Conservation (phyloP, 2,888 invertebrate genomes). For the Bimastos eiseni region DNA sequence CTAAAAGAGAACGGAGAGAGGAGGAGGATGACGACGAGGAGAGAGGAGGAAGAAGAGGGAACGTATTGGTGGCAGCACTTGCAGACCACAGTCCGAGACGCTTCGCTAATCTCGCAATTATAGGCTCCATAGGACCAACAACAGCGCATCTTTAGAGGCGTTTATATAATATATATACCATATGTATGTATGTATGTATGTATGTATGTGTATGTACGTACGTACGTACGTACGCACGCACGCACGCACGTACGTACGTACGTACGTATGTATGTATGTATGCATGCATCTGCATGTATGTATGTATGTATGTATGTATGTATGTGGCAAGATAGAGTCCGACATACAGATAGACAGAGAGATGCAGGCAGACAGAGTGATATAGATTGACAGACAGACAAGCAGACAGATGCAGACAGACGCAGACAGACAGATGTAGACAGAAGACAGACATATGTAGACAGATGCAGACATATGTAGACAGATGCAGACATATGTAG, state of each 20-base stretch:
- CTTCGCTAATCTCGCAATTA: not conserved
- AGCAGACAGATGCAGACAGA: not conserved
- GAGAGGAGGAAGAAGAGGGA: not conserved
- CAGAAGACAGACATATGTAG: too few species aligned
- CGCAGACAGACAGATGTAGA: too few species aligned
- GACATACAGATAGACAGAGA: not conserved
- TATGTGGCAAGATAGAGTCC: too few species aligned
- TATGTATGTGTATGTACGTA: too few species aligned
- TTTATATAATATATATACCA: too few species aligned
- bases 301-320: too few species aligned
- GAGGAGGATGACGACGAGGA: not conserved
- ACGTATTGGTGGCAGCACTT: not conserved
- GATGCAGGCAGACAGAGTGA: not conserved
- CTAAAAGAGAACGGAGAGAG: not conserved
- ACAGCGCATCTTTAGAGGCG: not conserved
- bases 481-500: not conserved
- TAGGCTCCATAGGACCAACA: not conserved
- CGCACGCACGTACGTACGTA: too few species aligned
- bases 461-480: not conserved
- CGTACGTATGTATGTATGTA: too few species aligned
- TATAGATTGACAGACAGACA: not conserved
- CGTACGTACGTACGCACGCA: too few species aligned
- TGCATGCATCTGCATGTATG: too few species aligned
- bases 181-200: too few species aligned
- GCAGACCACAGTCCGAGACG: not conserved